Percentiles rank a stretch among this genome's conserved stretches.
Conservation (phyloP, 2,113 vertebrate genomes). For the Solenodon paradoxus region DNA sequence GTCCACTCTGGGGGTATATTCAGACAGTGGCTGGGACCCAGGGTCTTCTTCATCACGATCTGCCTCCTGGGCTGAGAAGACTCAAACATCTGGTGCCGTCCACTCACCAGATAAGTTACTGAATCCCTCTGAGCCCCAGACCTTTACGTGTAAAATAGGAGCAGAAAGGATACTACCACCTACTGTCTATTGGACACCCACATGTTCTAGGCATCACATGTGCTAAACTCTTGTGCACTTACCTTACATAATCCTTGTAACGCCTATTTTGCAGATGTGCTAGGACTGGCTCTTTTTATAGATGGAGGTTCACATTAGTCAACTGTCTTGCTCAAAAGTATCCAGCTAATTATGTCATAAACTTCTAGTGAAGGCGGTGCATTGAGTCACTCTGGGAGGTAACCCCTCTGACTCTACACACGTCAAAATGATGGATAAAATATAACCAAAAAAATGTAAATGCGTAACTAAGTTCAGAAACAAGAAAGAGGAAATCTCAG, state of each 20-base stretch:
- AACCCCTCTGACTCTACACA: background rate
- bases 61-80: background rate
- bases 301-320: background rate
- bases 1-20: background rate
- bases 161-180: background rate
- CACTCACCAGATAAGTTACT: background rate
- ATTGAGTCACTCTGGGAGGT: background rate
- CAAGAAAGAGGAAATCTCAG: background rate
- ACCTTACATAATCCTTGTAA: background rate
- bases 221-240: background rate
- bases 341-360: background rate
- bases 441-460: background rate
- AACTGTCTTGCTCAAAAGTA: background rate
- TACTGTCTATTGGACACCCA: background rate
- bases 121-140: background rate
- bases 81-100: background rate
- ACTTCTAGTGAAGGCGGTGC: background rate
- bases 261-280: background rate
- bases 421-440: background rate
- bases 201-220: background rate
- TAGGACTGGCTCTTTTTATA: background rate
- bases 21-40: background rate
- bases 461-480: background rate
- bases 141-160: background rate
- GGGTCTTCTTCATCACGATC: background rate